Evolutionary conservation across 2,113 vertebrate species (phyloP).

Genomic region (Phocoena phocoena): DNA sequence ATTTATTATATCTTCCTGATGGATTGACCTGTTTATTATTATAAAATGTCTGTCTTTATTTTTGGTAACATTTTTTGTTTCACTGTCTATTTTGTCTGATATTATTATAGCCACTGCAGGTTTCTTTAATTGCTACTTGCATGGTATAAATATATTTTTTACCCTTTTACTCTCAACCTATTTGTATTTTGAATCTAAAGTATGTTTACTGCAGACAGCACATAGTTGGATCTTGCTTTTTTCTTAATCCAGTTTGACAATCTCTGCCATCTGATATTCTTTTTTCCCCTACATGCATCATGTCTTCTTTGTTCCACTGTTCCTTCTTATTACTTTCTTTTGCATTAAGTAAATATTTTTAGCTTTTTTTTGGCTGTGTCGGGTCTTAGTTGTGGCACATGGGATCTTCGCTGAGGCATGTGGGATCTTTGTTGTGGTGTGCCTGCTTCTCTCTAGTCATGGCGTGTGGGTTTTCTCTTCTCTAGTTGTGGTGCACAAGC

Average conservation of each 20-base stretch:
- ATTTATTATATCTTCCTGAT: background rate
- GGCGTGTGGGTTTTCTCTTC: too few species aligned
- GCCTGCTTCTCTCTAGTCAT: too few species aligned
- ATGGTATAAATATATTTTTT: background rate
- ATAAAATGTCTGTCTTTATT: background rate
- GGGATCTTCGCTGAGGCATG: too few species aligned
- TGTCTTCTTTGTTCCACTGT: background rate
- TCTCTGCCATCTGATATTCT: background rate
- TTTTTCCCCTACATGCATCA: background rate
- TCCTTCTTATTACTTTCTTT: background rate
- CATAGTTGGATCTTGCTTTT: background rate
- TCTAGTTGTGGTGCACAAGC: too few species aligned
- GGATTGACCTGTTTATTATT: background rate
- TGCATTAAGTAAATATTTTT: background rate
- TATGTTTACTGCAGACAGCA: background rate
- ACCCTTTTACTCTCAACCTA: background rate
- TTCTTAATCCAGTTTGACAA: background rate
- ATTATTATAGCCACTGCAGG: background rate
- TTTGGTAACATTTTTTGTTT: background rate
- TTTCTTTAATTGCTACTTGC: background rate
- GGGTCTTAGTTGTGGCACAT: too few species aligned
- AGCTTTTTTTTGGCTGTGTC: background rate
- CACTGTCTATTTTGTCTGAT: background rate
- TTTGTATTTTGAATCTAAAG: background rate
- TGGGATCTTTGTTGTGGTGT: too few species aligned